These are phyloP conservation scores for Eupithecia dodoneata DNA, from an alignment of 2,888 invertebrate species.

Conservation along the genomic window DNA sequence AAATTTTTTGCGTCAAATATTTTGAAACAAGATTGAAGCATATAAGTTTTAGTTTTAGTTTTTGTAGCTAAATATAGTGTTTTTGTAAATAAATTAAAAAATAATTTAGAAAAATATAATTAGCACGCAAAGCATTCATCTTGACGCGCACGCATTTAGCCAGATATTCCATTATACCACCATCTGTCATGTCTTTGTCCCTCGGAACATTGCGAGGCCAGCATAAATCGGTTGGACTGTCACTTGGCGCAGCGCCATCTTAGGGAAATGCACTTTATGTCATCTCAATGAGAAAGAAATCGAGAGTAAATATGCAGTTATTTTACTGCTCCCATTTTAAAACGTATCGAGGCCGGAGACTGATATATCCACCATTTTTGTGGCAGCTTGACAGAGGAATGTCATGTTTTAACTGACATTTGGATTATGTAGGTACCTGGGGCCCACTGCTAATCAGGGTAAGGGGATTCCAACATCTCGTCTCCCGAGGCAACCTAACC, in stretches of 20 bases:
- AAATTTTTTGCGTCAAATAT: background rate
- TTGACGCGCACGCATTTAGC: conserved; percentile 1
- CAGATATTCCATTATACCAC: conserved; percentile 13
- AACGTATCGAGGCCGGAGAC: conserved; percentile 6
- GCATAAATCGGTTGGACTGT: conserved; percentile 38
- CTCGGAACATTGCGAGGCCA: conserved; percentile 35
- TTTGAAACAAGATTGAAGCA: background rate
- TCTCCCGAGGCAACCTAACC: too few relatives aligned
- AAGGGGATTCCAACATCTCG: too few relatives aligned
- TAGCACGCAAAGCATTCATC: background rate
- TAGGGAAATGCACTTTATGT: conserved; percentile 70
- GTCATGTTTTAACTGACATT: background rate
- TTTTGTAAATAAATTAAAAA: background rate
- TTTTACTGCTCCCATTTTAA: conserved; percentile 5
- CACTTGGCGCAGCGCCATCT: conserved; percentile 64
- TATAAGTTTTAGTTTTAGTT: too few relatives aligned
- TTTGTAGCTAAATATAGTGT: background rate
- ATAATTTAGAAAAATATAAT: background rate
- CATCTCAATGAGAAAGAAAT: conserved; percentile 67
- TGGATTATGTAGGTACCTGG: background rate
- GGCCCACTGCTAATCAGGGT: too few relatives aligned
- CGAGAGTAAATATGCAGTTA: conserved; percentile 44
- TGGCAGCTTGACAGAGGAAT: background rate
- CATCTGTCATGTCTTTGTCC: conserved; percentile 34
- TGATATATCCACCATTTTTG: background rate